These are phyloP conservation scores for Nannoperca obscura DNA, from an alignment of 2,797 vertebrate genomes.

Conservation along the genomic window DNA sequence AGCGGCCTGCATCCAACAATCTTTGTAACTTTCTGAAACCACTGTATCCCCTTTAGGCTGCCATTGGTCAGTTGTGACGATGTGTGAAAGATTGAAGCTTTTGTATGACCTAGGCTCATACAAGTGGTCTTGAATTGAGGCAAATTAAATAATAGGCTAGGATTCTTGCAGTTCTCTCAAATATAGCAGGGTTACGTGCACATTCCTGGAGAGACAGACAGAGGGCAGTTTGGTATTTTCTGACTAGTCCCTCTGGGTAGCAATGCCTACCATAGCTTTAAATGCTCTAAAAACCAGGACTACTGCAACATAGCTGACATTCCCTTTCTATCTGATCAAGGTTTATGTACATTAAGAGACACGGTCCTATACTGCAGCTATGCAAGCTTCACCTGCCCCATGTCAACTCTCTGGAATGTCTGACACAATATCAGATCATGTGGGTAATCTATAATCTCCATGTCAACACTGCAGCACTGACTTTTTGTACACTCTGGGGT, in stretches of 20 bases:
- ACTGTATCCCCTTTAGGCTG: neutral
- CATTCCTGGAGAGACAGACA: neutral
- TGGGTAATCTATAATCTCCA: constrained; percentile 55
- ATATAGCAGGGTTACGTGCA: neutral
- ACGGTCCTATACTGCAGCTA: constrained; percentile 2
- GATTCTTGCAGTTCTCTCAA: neutral
- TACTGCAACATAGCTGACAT: constrained; percentile 51
- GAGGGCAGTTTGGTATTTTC: neutral
- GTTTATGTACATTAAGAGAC: constrained; percentile 30
- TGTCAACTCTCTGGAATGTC: constrained; percentile 66
- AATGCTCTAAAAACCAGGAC: neutral
- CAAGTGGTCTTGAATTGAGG: neutral
- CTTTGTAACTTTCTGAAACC: neutral
- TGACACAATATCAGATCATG: constrained; percentile 62
- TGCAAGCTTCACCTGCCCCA: constrained; percentile 49
- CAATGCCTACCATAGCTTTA: neutral
- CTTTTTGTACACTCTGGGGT: constrained; percentile 34
- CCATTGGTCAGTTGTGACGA: neutral
- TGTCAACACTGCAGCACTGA: constrained; percentile 41
- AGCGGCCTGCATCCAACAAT: neutral
- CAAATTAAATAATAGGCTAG: no score
- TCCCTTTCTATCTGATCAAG: constrained; percentile 64
- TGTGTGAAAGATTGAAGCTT: neutral
- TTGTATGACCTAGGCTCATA: neutral
- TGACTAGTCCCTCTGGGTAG: neutral